Percentiles rank a stretch among this genome's conserved stretches.
Conservation (phyloP, 2,113 vertebrate species). For the Triplophysa dalaica region DNA sequence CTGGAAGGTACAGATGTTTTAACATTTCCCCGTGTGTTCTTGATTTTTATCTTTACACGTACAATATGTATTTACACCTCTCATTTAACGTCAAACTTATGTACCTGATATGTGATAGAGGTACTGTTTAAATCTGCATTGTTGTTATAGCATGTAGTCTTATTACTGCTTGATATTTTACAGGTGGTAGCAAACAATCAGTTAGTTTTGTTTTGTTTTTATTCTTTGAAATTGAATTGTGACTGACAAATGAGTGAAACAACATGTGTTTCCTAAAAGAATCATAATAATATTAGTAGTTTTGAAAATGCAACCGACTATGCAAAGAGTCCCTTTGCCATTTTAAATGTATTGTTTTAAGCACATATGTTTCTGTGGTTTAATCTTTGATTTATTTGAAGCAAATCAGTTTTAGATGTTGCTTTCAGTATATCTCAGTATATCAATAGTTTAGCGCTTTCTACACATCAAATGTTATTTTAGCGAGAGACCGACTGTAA, state of each 20-base stretch:
- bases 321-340: constrained; percentile 58
- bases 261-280: constrained; percentile 37
- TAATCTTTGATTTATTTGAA: constrained; percentile 22
- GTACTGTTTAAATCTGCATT: constrained; percentile 45
- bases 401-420: constrained; percentile 39
- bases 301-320: constrained; percentile 41
- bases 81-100: constrained; percentile 34
- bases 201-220: constrained; percentile 28
- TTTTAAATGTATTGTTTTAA: constrained; percentile 18
- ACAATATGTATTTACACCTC: constrained; percentile 39
- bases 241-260: constrained; percentile 47
- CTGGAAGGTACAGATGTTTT: constrained; percentile 24
- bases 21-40: constrained; percentile 42
- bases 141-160: constrained; percentile 45
- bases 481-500: constrained; percentile 46
- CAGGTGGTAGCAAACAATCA: constrained; percentile 36
- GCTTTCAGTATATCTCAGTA: constrained; percentile 41
- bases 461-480: constrained; percentile 44
- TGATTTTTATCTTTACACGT: constrained; percentile 48
- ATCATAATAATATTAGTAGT: constrained; percentile 32
- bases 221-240: constrained; percentile 29
- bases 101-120: constrained; percentile 47
- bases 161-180: constrained; percentile 38
- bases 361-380: constrained; percentile 22
- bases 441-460: constrained; percentile 35